Conservation (phyloP, 2,888 invertebrate genomes). For the Callyntrura guangdongensis region DNA sequence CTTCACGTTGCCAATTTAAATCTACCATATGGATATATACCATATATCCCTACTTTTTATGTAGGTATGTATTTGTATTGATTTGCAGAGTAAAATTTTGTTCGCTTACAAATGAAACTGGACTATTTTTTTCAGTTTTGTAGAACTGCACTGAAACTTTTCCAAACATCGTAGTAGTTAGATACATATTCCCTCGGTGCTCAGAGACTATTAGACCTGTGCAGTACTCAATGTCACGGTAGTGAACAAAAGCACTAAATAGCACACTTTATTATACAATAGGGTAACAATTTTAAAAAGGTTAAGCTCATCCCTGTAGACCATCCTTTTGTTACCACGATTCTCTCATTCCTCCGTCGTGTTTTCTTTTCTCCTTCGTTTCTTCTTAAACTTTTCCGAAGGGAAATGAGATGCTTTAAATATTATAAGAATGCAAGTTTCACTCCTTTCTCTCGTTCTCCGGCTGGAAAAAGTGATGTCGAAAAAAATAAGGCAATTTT, state of each 20-base stretch:
- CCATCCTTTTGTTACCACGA: background rate
- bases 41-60: background rate
- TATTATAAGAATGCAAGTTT: constrained; percentile 67
- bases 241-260: constrained; percentile 66
- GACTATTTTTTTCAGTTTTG: background rate
- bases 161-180: background rate
- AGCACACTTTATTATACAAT: constrained; percentile 66
- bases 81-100: background rate
- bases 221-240: constrained; percentile 65
- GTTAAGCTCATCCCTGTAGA: constrained; percentile 56
- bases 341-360: constrained; percentile 28
- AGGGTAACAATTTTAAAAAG: constrained; percentile 64
- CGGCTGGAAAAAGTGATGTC: constrained; percentile 59
- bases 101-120: background rate
- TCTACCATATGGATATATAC: no score
- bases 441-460: background rate
- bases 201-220: background rate
- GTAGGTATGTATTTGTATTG: background rate
- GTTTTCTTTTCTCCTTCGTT: constrained; percentile 29
- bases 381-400: constrained; percentile 26
- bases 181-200: background rate
- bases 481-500: constrained; percentile 77
- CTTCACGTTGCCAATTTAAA: no score
- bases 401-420: constrained; percentile 65
- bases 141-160: background rate